Evolutionary conservation across 2,888 invertebrate species (phyloP), one percentile per base, ranked within the genome.

Genomic region (Eretmocerus hayati): DNA sequence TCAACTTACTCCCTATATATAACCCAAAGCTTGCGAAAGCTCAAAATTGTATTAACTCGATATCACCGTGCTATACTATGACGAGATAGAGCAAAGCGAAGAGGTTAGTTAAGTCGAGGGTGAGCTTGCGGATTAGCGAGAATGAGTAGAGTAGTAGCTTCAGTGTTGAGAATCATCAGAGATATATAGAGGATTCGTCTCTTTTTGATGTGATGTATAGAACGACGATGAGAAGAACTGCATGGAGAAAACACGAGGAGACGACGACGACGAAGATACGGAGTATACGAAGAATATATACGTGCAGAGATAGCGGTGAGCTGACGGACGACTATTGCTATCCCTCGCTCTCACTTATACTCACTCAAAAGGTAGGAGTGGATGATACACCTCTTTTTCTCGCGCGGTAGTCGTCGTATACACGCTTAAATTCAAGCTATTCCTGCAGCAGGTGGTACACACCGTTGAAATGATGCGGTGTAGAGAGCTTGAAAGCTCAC

Each of bases 11-110:
- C n/a, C n/a, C n/a, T n/a, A n/a, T n/a, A n/a, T n/a, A n/a, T n/a
- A n/a, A n/a, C n/a, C n/a, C n/a, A n/a, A n/a, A n/a, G n/a, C n/a
- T n/a, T n/a, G n/a, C n/a, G n/a, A n/a, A n/a, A n/a, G n/a, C n/a
- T n/a, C 32, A 5, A 42, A 64, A 66, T 65, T 65, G 64, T 64
- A 62, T 64, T 66, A 65, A 65, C 63, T 64, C 58, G 61, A 63
- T 65, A 62, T 58, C 59, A 57, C 62, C 59, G 13, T 30, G 26
- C 35, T 42, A 15, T n/a, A 15, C 26, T 19, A 52, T 56, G 62
- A 60, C 62, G 61, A 62, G 30, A 6, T 30, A 8, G 30, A 33
- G 33, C n/a, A 16, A 33, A 6, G 18, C 36, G 11, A 49, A 59
- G 61, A 62, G 63, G 64, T 66, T 67, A 62, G 65, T 67, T 65